Conservation (phyloP, 2,888 invertebrate species). For the Thecophora atra region DNA sequence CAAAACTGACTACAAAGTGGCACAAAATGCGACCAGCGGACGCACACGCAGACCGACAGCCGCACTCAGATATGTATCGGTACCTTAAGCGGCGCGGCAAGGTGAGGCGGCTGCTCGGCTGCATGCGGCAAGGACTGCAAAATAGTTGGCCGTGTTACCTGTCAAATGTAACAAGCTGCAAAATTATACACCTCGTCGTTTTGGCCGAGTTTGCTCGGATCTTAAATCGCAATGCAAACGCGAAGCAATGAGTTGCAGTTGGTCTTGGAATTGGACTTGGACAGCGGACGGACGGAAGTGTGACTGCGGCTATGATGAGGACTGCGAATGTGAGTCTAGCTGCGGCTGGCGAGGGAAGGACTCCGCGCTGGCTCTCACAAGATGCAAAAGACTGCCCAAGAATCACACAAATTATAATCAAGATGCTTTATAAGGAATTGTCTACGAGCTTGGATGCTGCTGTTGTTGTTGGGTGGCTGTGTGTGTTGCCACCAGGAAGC, state of each 20-base stretch:
- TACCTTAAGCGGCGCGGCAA: conserved; percentile 1
- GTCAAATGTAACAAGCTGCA: conserved; percentile 47
- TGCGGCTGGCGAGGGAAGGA: no score
- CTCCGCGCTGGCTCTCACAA: no score
- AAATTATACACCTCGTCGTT: conserved; percentile 45
- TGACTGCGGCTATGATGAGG: background rate
- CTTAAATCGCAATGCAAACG: conserved; percentile 7
- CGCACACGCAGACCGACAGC: background rate
- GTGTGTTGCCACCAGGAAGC: background rate
- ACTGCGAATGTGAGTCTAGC: background rate
- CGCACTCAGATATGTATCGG: conserved; percentile 13
- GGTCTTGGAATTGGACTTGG: background rate
- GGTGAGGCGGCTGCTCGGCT: background rate
- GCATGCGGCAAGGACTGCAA: conserved; percentile 26
- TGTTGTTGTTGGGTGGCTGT: conserved; percentile 12
- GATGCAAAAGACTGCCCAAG: conserved; percentile 34
- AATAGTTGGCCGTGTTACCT: conserved; percentile 47
- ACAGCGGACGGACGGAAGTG: background rate
- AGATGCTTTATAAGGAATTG: conserved; percentile 36
- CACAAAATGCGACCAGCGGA: conserved; percentile 10
- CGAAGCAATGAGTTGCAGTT: conserved; percentile 13
- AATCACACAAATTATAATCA: conserved; percentile 40
- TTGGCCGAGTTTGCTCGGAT: conserved; percentile 28
- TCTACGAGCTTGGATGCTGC: no score
- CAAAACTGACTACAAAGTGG: conserved; percentile 20